Evolutionary conservation across 2,888 invertebrate species (phyloP).

Genomic region (Calameuta filiformis): DNA sequence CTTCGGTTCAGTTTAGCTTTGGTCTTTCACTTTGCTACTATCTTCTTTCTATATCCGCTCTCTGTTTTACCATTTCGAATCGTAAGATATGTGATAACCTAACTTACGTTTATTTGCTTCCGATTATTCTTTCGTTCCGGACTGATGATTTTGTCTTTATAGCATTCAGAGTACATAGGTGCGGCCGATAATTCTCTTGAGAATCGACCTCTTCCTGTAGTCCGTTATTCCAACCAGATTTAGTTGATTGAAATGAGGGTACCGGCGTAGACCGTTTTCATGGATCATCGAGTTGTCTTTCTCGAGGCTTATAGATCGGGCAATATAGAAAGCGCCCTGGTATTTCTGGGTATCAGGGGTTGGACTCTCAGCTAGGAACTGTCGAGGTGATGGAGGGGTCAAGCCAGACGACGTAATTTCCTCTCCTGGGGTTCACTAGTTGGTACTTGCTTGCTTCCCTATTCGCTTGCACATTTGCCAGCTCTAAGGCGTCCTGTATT

Average conservation of each 20-base stretch:
- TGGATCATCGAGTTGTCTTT: not conserved
- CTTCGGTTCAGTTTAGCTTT: not conserved
- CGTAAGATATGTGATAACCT: not conserved
- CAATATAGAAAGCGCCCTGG: not conserved
- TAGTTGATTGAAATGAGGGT: not conserved
- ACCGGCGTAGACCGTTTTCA: not conserved
- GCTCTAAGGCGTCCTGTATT: slow-evolving; percentile 18
- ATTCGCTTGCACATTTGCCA: slow-evolving; percentile 37
- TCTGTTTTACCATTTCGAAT: not conserved
- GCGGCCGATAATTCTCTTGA: not conserved
- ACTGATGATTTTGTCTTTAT: not conserved
- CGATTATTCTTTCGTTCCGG: not conserved
- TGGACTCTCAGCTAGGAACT: slow-evolving; percentile 22
- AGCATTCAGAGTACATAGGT: not conserved
- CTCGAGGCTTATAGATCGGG: not conserved
- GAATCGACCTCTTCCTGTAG: not conserved
- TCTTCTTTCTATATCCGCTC: slow-evolving; percentile 4
- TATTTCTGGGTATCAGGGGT: not conserved
- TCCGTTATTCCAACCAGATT: not conserved
- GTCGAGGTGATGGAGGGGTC: slow-evolving; percentile 36
- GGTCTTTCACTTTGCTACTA: not conserved
- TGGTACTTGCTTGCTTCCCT: slow-evolving; percentile 41
- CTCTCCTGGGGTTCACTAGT: slow-evolving; percentile 43
- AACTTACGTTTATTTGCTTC: not conserved
- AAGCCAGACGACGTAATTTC: slow-evolving; percentile 57